A percentile compares a stretch with the other conserved stretches of the same genome.
Evolutionary conservation across 2,113 vertebrate genomes (phyloP).

Genomic region (Ciconia boyciana): DNA sequence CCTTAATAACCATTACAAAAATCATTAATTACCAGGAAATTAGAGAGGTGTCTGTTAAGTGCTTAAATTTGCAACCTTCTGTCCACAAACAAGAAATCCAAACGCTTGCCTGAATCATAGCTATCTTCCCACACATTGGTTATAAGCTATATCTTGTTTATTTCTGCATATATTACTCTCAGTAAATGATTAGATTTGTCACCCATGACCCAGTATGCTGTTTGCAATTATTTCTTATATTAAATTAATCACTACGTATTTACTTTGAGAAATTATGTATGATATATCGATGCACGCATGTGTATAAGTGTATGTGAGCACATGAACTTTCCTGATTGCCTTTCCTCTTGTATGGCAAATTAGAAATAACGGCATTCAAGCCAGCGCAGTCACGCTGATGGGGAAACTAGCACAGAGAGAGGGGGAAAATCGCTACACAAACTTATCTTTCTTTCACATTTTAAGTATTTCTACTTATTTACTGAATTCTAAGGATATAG

Average conservation of each 20-base stretch:
- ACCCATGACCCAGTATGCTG: conserved; percentile 58
- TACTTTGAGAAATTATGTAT: conserved; percentile 46
- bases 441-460: not conserved
- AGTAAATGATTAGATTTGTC: conserved; percentile 56
- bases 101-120: conserved; percentile 22
- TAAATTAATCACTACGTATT: conserved; percentile 55
- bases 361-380: not conserved
- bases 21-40: conserved; percentile 55
- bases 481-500: not conserved
- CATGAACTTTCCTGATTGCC: conserved; percentile 25
- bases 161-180: conserved; percentile 51
- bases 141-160: conserved; percentile 55
- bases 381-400: not conserved
- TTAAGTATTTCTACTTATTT: not conserved
- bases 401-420: not conserved
- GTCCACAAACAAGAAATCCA: conserved; percentile 42
- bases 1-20: conserved; percentile 45
- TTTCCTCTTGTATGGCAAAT: conserved; percentile 12
- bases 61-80: conserved; percentile 48
- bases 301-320: not conserved
- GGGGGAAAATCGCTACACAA: not conserved
- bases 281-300: not conserved
- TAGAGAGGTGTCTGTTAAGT: conserved; percentile 41
- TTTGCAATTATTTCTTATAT: conserved; percentile 62
- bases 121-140: conserved; percentile 37